Evolutionary conservation across 2,113 vertebrate species (phyloP).

Genomic region (Marcusenius ussheri): DNA sequence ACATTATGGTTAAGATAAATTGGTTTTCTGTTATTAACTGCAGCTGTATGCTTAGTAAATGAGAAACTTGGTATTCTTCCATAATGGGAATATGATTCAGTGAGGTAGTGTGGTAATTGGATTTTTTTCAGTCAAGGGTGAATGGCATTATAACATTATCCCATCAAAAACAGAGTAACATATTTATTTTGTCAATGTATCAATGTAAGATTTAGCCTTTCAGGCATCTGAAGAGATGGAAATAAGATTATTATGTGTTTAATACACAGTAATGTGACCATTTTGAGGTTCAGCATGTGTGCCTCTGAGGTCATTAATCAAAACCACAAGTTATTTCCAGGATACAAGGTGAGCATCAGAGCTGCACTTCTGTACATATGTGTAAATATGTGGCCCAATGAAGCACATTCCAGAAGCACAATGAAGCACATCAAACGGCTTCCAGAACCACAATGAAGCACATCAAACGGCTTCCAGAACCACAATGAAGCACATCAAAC

Average conservation of each 20-base stretch:
- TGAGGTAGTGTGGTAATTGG: slow-evolving; percentile 13
- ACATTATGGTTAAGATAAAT: slow-evolving; percentile 15
- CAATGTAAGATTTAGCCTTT: neutral
- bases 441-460: neutral
- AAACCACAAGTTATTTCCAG: neutral
- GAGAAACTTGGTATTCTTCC: slow-evolving; percentile 12
- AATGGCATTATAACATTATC: slow-evolving; percentile 12
- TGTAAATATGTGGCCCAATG: neutral
- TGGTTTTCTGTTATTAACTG: slow-evolving; percentile 10
- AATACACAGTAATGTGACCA: neutral
- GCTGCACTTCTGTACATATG: neutral
- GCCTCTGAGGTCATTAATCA: slow-evolving; percentile 13
- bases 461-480: neutral
- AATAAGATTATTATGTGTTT: neutral
- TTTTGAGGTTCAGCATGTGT: neutral
- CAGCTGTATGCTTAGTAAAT: slow-evolving; percentile 17
- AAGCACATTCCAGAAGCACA: neutral
- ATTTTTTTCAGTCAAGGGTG: slow-evolving; percentile 18
- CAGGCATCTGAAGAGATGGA: neutral
- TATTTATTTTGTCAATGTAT: slow-evolving; percentile 15
- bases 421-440: neutral
- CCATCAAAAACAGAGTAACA: slow-evolving; percentile 2
- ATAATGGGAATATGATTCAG: slow-evolving; percentile 13
- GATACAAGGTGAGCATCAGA: neutral
- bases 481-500: neutral